Percentiles rank a stretch among this genome's conserved stretches.
phyloP scores from a whole-genome alignment of 1,140 invertebrate species.

The Cydia strobilella region DNA sequence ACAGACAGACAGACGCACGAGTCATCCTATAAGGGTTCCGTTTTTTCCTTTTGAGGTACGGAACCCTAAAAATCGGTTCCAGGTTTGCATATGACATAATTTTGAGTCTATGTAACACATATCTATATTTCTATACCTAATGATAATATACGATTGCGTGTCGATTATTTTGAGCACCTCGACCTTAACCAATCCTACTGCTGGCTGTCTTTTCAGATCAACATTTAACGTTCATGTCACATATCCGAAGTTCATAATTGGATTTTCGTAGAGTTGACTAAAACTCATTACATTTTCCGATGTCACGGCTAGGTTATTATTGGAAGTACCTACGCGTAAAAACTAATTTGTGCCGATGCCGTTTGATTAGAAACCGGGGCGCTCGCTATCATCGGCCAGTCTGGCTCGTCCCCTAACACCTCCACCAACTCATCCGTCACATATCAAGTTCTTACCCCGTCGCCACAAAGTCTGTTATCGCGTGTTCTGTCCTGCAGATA shows the following conservation, averaged over 20 bases:
- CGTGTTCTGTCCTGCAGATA: background rate
- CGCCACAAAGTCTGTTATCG: background rate
- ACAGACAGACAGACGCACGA: too few relatives aligned
- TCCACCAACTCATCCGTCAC: background rate
- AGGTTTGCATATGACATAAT: too few relatives aligned
- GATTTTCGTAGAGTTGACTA: background rate
- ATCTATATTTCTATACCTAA: too few relatives aligned
- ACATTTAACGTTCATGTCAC: background rate
- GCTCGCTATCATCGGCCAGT: constrained; percentile 16
- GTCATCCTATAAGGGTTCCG: too few relatives aligned
- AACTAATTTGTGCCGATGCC: constrained; percentile 17
- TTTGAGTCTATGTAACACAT: too few relatives aligned
- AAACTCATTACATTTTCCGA: constrained; percentile 23
- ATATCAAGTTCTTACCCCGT: background rate
- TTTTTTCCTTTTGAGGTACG: too few relatives aligned
- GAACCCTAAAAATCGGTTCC: too few relatives aligned
- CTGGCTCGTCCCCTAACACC: constrained; percentile 17
- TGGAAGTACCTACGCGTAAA: constrained; percentile 24
- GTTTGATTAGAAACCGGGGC: constrained; percentile 25
- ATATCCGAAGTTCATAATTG: background rate
- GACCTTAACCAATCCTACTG: background rate
- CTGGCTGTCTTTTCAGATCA: background rate
- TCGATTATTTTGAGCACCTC: background rate
- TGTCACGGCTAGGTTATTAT: constrained; percentile 8
- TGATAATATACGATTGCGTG: too few relatives aligned